phyloP scores from a whole-genome alignment of 2,113 vertebrate species.

The Orthonyx spaldingii region DNA sequence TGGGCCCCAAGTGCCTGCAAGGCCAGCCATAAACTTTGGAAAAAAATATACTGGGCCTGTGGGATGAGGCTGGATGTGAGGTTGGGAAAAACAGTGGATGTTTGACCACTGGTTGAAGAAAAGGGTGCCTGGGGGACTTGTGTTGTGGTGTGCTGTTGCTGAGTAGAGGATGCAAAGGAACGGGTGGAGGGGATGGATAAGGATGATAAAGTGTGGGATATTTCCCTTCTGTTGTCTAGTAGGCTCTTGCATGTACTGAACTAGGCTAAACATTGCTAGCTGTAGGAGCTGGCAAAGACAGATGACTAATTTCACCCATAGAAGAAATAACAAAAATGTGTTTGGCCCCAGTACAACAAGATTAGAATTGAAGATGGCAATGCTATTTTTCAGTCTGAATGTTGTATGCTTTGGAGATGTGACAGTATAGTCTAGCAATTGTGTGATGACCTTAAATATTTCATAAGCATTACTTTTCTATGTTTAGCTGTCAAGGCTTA shows the following conservation, averaged over 20 bases:
- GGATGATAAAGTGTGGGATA: not conserved
- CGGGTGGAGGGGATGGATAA: rapidly evolving
- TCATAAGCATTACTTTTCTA: not conserved
- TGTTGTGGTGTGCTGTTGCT: rapidly evolving
- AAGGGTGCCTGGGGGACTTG: not conserved
- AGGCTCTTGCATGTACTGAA: not conserved
- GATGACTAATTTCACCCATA: not conserved
- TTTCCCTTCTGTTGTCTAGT: not conserved
- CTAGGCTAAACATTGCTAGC: not conserved
- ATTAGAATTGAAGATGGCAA: not conserved
- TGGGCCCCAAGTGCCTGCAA: not conserved
- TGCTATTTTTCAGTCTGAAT: not conserved
- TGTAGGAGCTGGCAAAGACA: not conserved
- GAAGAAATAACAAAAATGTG: not conserved
- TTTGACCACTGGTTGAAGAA: not conserved
- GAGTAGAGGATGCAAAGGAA: not conserved
- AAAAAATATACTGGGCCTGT: not conserved
- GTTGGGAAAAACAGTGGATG: not conserved
- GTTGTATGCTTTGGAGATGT: not conserved
- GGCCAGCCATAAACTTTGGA: not conserved
- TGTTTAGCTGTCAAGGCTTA: not conserved
- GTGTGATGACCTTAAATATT: not conserved
- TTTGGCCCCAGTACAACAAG: not conserved
- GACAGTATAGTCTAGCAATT: not conserved
- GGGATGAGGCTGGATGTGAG: not conserved